These are phyloP conservation scores for Plodia interpunctella DNA, from an alignment of 1,140 invertebrate species.

Conservation along the genomic window DNA sequence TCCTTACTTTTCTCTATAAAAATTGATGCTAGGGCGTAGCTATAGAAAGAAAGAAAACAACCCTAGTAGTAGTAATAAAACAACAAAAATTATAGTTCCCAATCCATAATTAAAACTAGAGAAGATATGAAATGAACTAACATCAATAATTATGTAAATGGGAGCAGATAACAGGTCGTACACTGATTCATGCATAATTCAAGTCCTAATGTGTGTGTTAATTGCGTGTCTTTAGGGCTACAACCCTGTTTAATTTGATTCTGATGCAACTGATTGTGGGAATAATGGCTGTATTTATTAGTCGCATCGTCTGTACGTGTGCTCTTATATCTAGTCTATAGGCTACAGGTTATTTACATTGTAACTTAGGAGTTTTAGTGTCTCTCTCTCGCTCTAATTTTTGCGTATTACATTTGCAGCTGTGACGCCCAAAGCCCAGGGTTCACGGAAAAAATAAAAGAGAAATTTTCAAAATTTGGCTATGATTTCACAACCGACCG, in stretches of 20 bases:
- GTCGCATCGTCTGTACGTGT: not conserved
- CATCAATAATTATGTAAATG: conserved; percentile 48
- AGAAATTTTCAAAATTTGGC: too few species aligned
- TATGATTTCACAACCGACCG: too few species aligned
- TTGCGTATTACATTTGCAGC: too few species aligned
- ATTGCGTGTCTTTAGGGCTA: conserved; percentile 50
- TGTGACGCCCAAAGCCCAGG: too few species aligned
- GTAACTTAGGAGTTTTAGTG: too few species aligned
- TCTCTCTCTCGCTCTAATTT: too few species aligned
- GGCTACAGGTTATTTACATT: too few species aligned
- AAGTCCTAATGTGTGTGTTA: conserved; percentile 56
- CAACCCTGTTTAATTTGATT: conserved; percentile 5
- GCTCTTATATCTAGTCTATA: too few species aligned
- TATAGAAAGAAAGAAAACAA: too few species aligned
- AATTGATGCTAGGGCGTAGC: not conserved
- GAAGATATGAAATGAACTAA: conserved; percentile 13
- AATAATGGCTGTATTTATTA: conserved; percentile 1
- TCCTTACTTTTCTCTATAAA: not conserved
- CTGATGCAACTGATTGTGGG: conserved; percentile 7
- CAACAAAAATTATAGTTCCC: not conserved
- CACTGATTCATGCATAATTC: conserved; percentile 60
- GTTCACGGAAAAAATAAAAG: too few species aligned
- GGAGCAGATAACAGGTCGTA: conserved; percentile 40
- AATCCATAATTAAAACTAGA: conserved; percentile 4
- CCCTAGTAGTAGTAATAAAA: not conserved